These are phyloP conservation scores for Brevimyrus niger DNA, from an alignment of 2,113 vertebrate species.

Conservation along the genomic window DNA sequence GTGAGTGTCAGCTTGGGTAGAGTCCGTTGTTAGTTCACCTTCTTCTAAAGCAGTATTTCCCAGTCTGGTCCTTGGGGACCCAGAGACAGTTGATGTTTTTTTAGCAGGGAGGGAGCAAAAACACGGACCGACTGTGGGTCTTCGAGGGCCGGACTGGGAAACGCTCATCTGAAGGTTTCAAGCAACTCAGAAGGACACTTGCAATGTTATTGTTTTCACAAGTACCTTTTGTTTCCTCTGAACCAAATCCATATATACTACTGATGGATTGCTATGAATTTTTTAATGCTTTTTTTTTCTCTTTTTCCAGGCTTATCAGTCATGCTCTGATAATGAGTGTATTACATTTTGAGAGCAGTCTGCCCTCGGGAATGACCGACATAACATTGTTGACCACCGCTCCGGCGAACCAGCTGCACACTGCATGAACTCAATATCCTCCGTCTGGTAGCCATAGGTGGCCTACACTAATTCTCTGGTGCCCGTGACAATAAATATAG, in stretches of 20 bases:
- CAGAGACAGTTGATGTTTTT: neutral
- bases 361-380: neutral
- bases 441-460: neutral
- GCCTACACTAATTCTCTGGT: neutral
- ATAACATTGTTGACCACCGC: neutral
- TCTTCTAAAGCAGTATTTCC: neutral
- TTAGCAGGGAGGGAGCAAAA: neutral
- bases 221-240: neutral
- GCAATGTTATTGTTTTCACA: neutral
- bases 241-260: neutral
- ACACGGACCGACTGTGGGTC: neutral
- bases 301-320: neutral
- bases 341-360: neutral
- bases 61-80: neutral
- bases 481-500: neutral
- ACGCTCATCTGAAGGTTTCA: neutral
- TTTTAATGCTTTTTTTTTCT: neutral
- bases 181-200: neutral
- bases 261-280: neutral
- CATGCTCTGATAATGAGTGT: neutral
- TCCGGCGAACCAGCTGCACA: neutral
- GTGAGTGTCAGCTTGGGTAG: neutral
- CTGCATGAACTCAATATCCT: neutral
- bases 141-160: neutral
- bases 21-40: neutral